phyloP scores from a whole-genome alignment of 2,797 vertebrate genomes.

The Spondyliosoma cantharus region DNA sequence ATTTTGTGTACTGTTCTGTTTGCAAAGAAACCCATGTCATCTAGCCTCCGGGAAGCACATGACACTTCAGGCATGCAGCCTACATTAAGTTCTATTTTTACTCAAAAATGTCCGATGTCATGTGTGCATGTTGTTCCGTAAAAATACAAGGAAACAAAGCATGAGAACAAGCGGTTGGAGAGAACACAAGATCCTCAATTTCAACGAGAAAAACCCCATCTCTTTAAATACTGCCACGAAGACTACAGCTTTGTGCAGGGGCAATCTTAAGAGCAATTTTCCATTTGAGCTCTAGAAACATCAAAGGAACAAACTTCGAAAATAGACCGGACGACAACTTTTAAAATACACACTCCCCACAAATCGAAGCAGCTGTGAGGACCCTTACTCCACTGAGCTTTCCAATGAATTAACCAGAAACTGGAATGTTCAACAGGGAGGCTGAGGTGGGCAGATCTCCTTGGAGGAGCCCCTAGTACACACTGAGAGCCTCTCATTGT shows the following conservation, averaged over 20 bases:
- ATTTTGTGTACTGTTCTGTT: constrained; percentile 13
- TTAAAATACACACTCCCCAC: background rate
- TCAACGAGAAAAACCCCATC: constrained; percentile 12
- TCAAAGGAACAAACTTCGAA: background rate
- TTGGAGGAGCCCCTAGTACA: constrained; percentile 10
- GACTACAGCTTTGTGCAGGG: constrained; percentile 23
- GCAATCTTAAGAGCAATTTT: constrained; percentile 1
- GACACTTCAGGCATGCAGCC: constrained; percentile 56
- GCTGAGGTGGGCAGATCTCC: constrained; percentile 23
- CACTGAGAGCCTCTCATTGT: constrained; percentile 48
- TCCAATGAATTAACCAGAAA: constrained; percentile 8
- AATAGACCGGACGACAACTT: background rate
- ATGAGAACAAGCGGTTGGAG: background rate
- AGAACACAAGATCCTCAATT: constrained; percentile 7
- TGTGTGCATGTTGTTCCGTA: constrained; percentile 8
- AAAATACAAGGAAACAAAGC: constrained; percentile 15
- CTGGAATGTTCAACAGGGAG: constrained; percentile 16
- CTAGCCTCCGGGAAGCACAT: constrained; percentile 28
- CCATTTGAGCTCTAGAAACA: background rate
- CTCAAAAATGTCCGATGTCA: constrained; percentile 40
- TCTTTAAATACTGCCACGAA: background rate
- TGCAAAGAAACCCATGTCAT: constrained; percentile 11
- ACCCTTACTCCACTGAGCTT: constrained; percentile 10
- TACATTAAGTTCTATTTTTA: constrained; percentile 70
- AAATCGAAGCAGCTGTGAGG: background rate